Conservation (phyloP, 2,797 vertebrate species). For the Galago senegalensis region DNA sequence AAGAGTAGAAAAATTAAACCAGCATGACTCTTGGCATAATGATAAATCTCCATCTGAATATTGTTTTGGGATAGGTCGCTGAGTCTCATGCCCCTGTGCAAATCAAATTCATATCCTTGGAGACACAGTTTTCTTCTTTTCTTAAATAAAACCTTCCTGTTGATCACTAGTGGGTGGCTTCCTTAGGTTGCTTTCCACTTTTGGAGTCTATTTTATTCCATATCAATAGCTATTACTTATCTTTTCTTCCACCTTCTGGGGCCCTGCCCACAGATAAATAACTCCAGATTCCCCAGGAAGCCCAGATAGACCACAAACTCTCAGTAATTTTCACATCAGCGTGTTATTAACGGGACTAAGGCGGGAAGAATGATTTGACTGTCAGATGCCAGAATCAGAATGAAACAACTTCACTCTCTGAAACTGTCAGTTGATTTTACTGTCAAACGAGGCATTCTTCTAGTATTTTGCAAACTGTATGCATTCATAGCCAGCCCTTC, state of each 20-base stretch:
- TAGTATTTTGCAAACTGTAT: neutral
- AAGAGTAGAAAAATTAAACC: neutral
- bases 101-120: neutral
- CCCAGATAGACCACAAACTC: neutral
- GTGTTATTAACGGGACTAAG: neutral
- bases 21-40: neutral
- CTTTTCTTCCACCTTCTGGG: conserved; percentile 9
- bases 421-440: conserved; percentile 23
- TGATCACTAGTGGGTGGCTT: neutral
- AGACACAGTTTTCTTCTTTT: neutral
- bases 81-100: neutral
- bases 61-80: neutral
- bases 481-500: neutral
- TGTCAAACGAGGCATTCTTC: neutral
- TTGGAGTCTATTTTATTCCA: conserved; percentile 35
- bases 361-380: conserved; percentile 19
- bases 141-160: neutral
- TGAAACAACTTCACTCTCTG: neutral
- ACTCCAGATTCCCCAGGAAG: conserved; percentile 26
- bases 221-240: neutral
- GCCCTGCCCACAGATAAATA: neutral
- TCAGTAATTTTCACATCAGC: conserved; percentile 22
- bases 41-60: neutral
- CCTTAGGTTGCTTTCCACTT: neutral
- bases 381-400: neutral